Evolutionary conservation across 2,797 vertebrate species (phyloP), one percentile per base, ranked within the genome.

Genomic region (Enteromius radiatus): DNA sequence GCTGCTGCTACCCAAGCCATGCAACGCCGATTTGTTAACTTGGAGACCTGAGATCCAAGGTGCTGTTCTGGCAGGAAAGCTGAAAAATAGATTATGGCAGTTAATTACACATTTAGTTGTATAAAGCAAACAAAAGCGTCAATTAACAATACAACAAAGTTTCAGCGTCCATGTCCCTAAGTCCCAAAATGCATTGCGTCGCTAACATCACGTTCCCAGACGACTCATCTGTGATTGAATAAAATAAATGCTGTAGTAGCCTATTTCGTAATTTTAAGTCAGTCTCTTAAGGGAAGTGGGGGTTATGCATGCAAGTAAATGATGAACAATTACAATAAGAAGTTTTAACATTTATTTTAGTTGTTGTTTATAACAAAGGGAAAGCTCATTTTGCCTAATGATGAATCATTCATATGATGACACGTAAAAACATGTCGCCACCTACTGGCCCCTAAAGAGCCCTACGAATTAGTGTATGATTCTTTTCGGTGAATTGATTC

Each of bases 1-100:
- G 64, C 59, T 77, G 75, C 75, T 31, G 75, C 59, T 11, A 77
- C 26, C 59, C 59, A 77, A 3, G 41, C 26, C 59, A 77, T 33
- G 41, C 59, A 19, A 33, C 1, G 59, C 41, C 17, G 26, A 17
- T 47, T 77, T 3, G 54, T 45, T 31, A 76, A 63, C 38, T 63
- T 59, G 1, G 75, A 77, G 0, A 77, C 5, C 59, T 77, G 56
- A n/a, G n/a, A n/a, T n/a, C n/a, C n/a, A n/a, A 47, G 75, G 41
- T 31, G 10, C 12, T 63, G 38, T n/a, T 77, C 36, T 38, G 4
- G 49, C 3, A 5, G 52, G 73, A 59, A 75, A 75, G 10, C 7
- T 38, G 52, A 59, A 75, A 56, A 54, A 26, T 10, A n/a, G 7
- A 33, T 36, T 74, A 3, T 54, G 70, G 28, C 28, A 54, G 47